Evolutionary conservation across 2,797 vertebrate genomes (phyloP), one percentile per base, ranked within the genome.

Genomic region (Gymnoscopelus braueri): DNA sequence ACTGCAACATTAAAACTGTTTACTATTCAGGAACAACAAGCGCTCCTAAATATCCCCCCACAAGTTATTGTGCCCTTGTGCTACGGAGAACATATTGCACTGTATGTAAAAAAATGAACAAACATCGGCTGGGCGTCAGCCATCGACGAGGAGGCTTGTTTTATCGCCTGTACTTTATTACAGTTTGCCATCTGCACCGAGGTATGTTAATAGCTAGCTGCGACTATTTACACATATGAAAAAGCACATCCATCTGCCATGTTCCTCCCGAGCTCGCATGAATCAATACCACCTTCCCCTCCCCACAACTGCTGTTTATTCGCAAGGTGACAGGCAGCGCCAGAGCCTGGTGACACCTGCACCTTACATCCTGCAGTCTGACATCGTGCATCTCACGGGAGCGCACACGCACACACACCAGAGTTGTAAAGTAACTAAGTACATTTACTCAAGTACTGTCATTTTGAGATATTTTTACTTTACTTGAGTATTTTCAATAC

Each of bases 221-320:
- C 81, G 84, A 93, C 91, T 86, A 91, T 93, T 95, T 95, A 91
- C 74, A 92, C 91, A 92, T 78, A 89, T 91, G 93, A 90, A 93
- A 93, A 94, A 89, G 89, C 92, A 91, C 91, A 84, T 94, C 95
- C 96, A 96, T 96, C 95, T 96, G 95, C 93, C 67, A 59, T 72
- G 91, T 91, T 92, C 91, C 81, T 79, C 19, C 90, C 88, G 84
- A 72, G 91, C 91, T 88, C 91, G 72, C 93, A 92, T 95, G 94
- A 94, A 92, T 95, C 93, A 94, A 91, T 88, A 91, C 92, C 93
- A 93, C 93, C 93, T 95, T 92, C 75, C 84, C 87, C 84, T 81
- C 87, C 86, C 81, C 93, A 91, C 94, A 94, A 95, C 94, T 94
- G 93, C 93, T 95, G 93, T 91, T 94, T 93, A 88, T 92, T 93